These are phyloP conservation scores for Cataglyphis livida DNA, from an alignment of 2,888 invertebrate species.

Conservation along the genomic window DNA sequence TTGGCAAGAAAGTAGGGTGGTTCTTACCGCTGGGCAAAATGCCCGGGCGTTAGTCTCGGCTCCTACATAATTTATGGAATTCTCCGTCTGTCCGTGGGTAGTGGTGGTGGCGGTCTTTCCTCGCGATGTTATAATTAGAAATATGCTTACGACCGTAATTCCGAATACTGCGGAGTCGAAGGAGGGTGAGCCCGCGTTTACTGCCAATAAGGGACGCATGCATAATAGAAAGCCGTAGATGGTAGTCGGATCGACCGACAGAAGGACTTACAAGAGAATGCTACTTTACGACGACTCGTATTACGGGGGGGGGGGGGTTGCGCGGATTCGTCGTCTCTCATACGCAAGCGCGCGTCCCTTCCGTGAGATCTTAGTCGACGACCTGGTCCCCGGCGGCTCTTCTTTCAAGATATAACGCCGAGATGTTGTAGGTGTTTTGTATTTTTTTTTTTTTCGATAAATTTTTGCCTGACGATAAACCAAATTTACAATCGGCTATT, in stretches of 20 bases:
- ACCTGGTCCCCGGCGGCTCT: not conserved
- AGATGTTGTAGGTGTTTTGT: not conserved
- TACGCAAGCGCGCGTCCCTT: slow-evolving; percentile 55
- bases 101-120: slow-evolving; percentile 61
- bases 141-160: slow-evolving; percentile 82
- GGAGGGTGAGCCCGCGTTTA: slow-evolving; percentile 81
- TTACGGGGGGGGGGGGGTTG: slow-evolving; percentile 74
- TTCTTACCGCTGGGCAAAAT: slow-evolving; percentile 43
- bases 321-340: slow-evolving; percentile 72
- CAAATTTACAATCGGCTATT: not conserved
- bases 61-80: slow-evolving; percentile 74
- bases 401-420: not conserved
- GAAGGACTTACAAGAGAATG: slow-evolving; percentile 80
- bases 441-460: not conserved
- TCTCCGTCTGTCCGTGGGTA: slow-evolving; percentile 73
- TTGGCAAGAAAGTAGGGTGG: slow-evolving; percentile 47
- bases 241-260: slow-evolving; percentile 76
- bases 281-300: slow-evolving; percentile 80
- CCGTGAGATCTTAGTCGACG: not conserved
- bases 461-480: not conserved
- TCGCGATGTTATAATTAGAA: slow-evolving; percentile 81
- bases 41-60: slow-evolving; percentile 59
- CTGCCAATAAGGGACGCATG: slow-evolving; percentile 84
- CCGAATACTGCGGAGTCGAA: slow-evolving; percentile 57
- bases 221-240: slow-evolving; percentile 82